Conservation (phyloP, 2,888 invertebrate genomes). For the Glyphotaelius pellucidus region DNA sequence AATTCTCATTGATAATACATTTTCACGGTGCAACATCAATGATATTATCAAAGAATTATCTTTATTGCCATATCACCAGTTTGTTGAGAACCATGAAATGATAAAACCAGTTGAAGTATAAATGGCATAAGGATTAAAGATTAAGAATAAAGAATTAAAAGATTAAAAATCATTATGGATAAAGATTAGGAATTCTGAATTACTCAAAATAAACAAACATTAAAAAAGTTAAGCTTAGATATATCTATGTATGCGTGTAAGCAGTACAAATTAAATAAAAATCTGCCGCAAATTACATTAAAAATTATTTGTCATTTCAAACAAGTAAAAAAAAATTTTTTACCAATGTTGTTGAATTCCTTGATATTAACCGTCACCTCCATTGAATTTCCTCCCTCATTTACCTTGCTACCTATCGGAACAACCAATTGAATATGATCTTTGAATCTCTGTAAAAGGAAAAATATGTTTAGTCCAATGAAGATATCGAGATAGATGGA, state of each 20-base stretch:
- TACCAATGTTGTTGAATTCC: conserved; percentile 64
- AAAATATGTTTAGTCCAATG: too few relatives aligned
- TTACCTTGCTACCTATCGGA: conserved; percentile 68
- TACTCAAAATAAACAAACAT: background rate
- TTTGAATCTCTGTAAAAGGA: conserved; percentile 68
- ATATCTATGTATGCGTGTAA: background rate
- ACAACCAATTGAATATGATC: conserved; percentile 69
- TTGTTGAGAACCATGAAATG: background rate
- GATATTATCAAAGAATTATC: background rate
- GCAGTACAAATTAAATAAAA: background rate
- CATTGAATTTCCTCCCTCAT: conserved; percentile 72
- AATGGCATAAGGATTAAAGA: background rate
- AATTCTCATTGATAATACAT: background rate
- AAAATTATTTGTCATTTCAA: too few relatives aligned
- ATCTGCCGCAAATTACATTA: too few relatives aligned
- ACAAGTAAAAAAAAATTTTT: too few relatives aligned
- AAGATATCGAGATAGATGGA: background rate
- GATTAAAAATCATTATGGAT: too few relatives aligned
- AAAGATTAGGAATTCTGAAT: background rate
- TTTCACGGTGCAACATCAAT: background rate
- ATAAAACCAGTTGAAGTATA: background rate
- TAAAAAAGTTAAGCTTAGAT: background rate
- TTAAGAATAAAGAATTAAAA: too few relatives aligned
- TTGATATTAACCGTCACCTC: conserved; percentile 70
- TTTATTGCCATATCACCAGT: background rate